Conservation (phyloP, 1,140 invertebrate genomes). For the Monochamus saltuarius region DNA sequence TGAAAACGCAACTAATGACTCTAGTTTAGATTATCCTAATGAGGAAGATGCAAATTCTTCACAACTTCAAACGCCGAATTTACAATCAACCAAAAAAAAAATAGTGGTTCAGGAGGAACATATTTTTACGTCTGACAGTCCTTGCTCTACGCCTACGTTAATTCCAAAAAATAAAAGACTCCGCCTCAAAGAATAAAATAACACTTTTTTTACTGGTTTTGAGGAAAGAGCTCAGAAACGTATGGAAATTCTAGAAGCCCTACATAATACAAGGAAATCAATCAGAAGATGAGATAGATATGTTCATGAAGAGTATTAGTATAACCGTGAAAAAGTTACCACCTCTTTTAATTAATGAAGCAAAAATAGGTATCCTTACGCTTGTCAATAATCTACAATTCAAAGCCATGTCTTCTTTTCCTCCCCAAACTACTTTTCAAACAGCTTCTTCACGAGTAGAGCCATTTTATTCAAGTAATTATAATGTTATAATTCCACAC, state of each 20-base stretch:
- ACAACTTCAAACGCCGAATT: too few species aligned
- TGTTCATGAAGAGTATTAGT: slow-evolving; percentile 3
- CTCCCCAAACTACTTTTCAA: not conserved
- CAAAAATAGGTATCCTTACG: slow-evolving; percentile 8
- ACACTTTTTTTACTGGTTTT: not conserved
- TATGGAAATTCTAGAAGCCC: slow-evolving; percentile 2
- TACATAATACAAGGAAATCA: not conserved
- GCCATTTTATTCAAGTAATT: too few species aligned
- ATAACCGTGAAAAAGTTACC: slow-evolving; percentile 1
- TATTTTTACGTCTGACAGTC: not conserved
- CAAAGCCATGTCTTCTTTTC: not conserved
- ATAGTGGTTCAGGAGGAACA: too few species aligned
- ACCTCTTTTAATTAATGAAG: slow-evolving; percentile 7
- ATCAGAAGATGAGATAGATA: not conserved
- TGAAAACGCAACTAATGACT: too few species aligned
- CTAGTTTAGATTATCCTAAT: too few species aligned
- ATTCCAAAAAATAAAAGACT: not conserved
- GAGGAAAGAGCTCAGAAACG: slow-evolving; percentile 9
- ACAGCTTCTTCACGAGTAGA: not conserved
- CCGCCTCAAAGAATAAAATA: not conserved
- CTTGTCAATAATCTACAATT: not conserved
- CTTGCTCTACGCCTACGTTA: slow-evolving; percentile 1
- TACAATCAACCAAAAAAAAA: too few species aligned
- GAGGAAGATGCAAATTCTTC: too few species aligned
- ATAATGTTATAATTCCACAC: too few species aligned